These are phyloP conservation scores for Paramormyrops hopkinsi DNA, from an alignment of 2,797 vertebrate genomes.

Conservation along the genomic window DNA sequence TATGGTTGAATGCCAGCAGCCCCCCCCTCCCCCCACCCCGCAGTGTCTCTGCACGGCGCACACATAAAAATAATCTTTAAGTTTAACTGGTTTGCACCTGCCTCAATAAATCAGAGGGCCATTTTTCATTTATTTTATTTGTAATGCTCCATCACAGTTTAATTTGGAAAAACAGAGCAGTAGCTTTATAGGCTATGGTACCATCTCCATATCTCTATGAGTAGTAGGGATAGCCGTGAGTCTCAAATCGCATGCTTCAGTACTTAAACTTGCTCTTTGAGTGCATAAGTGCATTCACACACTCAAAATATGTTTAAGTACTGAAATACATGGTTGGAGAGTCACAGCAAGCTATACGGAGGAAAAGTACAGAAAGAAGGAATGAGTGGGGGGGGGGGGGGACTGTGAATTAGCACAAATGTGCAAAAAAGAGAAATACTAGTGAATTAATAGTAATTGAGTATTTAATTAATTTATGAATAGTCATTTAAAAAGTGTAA, in stretches of 20 bases:
- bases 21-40: too few relatives aligned
- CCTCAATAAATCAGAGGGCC: neutral
- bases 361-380: neutral
- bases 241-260: neutral
- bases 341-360: neutral
- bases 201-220: neutral
- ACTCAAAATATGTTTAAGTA: neutral
- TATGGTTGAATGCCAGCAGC: neutral
- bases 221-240: neutral
- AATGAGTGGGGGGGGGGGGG: neutral
- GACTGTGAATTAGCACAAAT: neutral
- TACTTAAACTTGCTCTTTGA: neutral
- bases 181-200: neutral
- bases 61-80: neutral
- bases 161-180: neutral
- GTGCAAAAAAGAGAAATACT: neutral
- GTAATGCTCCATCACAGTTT: neutral
- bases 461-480: neutral
- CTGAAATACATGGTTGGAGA: neutral
- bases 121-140: neutral
- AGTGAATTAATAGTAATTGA: neutral
- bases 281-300: neutral
- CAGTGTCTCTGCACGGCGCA: neutral
- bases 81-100: neutral
- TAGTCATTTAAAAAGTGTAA: neutral